A percentile compares a stretch with the other conserved stretches of the same genome.
phyloP scores from a whole-genome alignment of 2,888 invertebrate species.

The Subacronicta megacephala region DNA sequence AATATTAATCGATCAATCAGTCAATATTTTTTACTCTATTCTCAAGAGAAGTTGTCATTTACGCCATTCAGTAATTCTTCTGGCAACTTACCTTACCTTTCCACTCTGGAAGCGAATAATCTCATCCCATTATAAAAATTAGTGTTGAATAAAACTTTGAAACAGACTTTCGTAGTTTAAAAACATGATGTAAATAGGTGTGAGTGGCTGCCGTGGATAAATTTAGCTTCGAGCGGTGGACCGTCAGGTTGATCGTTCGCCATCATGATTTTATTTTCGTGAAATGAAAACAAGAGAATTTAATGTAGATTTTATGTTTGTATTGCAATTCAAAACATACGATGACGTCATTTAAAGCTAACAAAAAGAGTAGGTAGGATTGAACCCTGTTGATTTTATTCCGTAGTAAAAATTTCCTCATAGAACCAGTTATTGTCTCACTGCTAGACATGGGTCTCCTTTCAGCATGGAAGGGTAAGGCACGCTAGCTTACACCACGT shows the following conservation, averaged over 20 bases:
- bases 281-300: constrained; percentile 29
- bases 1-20: too few species aligned
- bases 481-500: too few species aligned
- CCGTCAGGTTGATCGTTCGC: constrained; percentile 34
- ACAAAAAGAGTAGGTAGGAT: neutral
- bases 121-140: constrained; percentile 21
- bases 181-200: constrained; percentile 34
- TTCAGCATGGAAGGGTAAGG: too few species aligned
- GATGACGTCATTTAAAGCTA: constrained; percentile 29
- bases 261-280: constrained; percentile 37
- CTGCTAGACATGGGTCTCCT: too few species aligned
- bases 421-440: too few species aligned
- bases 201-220: constrained; percentile 29
- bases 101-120: too few species aligned
- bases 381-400: too few species aligned
- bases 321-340: too few species aligned
- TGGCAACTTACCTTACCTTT: too few species aligned
- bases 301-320: constrained; percentile 19
- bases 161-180: constrained; percentile 13
- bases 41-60: too few species aligned
- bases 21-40: too few species aligned
- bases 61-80: neutral
- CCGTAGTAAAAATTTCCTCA: too few species aligned
- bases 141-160: constrained; percentile 2
- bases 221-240: constrained; percentile 35